These are phyloP conservation scores for Petrocephalus zakoni DNA, from an alignment of 2,113 vertebrate species.

Conservation along the genomic window DNA sequence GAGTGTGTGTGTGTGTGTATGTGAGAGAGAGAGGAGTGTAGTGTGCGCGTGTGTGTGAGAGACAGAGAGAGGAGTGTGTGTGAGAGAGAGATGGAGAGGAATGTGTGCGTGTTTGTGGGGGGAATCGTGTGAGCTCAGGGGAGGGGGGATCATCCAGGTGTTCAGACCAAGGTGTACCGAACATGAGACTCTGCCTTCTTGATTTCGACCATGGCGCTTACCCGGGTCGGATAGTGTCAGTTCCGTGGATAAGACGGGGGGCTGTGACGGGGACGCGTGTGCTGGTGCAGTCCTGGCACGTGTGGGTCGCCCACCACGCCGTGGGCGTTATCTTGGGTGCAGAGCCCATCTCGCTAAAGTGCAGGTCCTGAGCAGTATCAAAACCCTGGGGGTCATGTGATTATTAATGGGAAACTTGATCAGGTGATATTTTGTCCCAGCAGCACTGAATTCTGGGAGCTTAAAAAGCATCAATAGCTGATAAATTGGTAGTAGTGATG, in stretches of 20 bases:
- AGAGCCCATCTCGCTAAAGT: background rate
- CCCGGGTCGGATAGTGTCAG: background rate
- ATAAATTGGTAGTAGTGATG: background rate
- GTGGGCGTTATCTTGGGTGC: background rate
- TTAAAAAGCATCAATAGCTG: background rate
- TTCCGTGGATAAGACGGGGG: no score
- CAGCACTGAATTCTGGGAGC: background rate
- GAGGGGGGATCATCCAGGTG: background rate
- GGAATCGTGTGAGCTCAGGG: background rate
- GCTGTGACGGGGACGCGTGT: no score
- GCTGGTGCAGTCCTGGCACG: background rate
- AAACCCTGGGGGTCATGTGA: background rate
- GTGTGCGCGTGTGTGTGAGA: no score
- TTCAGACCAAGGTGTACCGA: background rate
- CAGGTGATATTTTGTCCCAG: background rate
- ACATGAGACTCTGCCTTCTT: background rate
- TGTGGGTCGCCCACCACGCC: background rate
- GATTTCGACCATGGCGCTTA: background rate
- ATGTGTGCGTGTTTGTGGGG: no score
- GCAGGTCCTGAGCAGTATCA: background rate
- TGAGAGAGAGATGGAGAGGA: background rate
- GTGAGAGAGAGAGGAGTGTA: no score
- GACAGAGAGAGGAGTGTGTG: no score
- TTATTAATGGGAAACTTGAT: background rate
- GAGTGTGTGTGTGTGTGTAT: no score